Percentiles rank a stretch among this genome's conserved stretches.
phyloP scores from a whole-genome alignment of 2,113 vertebrate genomes.

The Gavialis gangeticus region DNA sequence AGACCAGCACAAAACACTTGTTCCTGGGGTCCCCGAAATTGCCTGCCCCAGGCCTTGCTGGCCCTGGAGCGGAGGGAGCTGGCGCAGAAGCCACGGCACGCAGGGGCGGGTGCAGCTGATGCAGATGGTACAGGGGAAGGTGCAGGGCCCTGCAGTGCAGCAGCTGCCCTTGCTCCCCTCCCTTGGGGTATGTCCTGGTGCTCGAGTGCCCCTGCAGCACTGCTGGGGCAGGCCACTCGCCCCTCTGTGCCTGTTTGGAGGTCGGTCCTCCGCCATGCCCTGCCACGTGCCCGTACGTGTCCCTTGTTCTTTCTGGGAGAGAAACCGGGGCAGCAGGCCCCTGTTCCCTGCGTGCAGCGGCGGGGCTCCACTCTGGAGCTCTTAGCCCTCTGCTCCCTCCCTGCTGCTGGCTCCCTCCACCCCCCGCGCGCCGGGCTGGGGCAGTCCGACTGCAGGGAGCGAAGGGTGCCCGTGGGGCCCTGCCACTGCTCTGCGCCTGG shows the following conservation, averaged over 20 bases:
- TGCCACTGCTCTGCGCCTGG: too few relatives aligned
- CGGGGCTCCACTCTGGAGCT: not conserved
- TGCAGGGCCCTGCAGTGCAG: not conserved
- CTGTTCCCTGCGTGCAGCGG: accelerated
- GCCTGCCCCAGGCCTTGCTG: not conserved
- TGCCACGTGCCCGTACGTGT: too few relatives aligned
- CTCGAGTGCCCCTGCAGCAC: not conserved
- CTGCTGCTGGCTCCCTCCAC: too few relatives aligned
- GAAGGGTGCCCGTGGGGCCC: not conserved
- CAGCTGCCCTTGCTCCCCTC: not conserved
- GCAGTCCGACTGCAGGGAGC: not conserved
- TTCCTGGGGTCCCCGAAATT: too few relatives aligned
- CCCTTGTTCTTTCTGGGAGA: too few relatives aligned
- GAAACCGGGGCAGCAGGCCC: not conserved
- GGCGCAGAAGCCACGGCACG: not conserved
- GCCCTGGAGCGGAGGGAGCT: not conserved
- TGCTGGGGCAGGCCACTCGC: not conserved
- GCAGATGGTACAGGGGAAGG: not conserved
- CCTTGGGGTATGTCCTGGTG: not conserved
- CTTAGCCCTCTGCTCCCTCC: too few relatives aligned
- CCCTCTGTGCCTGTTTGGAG: not conserved
- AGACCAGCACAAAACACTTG: too few relatives aligned
- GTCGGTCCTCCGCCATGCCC: not conserved
- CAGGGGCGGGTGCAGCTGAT: not conserved
- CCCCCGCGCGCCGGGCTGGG: too few relatives aligned